Percentiles rank a stretch among this genome's conserved stretches.
Conservation (phyloP, 2,797 vertebrate genomes). For the Acomys russatus region DNA sequence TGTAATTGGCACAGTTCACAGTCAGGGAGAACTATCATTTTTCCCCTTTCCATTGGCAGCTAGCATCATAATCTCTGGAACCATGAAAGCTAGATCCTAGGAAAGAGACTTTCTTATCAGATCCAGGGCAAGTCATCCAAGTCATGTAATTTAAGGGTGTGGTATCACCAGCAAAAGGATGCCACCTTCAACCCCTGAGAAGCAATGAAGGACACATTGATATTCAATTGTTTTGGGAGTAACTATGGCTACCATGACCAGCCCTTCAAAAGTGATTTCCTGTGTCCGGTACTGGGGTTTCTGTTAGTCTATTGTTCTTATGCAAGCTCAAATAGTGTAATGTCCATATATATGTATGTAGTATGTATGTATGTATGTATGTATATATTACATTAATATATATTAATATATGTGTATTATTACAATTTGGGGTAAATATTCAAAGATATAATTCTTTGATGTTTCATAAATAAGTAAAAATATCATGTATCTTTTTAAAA, state of each 20-base stretch:
- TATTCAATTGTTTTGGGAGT: not conserved
- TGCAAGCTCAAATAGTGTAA: not conserved
- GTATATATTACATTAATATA: not conserved
- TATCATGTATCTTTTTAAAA: not conserved
- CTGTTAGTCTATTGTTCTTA: not conserved
- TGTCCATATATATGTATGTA: not conserved
- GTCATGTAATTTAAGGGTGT: not conserved
- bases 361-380: not conserved
- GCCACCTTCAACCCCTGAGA: not conserved
- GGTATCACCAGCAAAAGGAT: not conserved
- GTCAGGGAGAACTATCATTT: not conserved
- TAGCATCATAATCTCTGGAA: not conserved
- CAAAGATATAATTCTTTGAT: not conserved
- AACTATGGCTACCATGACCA: not conserved
- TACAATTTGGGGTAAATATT: not conserved
- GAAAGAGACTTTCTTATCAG: not conserved
- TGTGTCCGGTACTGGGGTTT: not conserved
- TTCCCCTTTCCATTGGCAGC: not conserved
- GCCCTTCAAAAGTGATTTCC: not conserved
- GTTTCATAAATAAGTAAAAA: not conserved
- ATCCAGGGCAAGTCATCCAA: not conserved
- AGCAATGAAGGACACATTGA: not conserved
- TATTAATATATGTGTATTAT: not conserved
- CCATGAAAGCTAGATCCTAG: not conserved
- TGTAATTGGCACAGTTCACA: too few relatives aligned